Percentiles rank a stretch among this genome's conserved stretches.
phyloP scores from a whole-genome alignment of 2,888 invertebrate species.

The Pyrrhosoma nymphula region DNA sequence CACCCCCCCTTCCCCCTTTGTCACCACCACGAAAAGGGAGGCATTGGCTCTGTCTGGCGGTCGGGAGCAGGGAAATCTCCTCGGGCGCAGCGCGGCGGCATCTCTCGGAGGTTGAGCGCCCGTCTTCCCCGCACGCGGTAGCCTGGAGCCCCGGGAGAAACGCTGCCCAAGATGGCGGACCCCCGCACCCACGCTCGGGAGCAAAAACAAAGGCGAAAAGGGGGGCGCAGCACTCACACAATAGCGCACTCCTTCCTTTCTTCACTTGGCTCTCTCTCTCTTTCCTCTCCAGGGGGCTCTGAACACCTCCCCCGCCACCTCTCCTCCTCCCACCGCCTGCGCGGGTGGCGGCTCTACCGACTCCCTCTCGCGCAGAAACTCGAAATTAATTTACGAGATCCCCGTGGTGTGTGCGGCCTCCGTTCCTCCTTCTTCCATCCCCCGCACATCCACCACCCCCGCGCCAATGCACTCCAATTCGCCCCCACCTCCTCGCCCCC shows the following conservation, averaged over 20 bases:
- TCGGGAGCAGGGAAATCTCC: too few relatives aligned
- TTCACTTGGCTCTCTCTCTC: too few relatives aligned
- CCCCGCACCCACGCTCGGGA: neutral
- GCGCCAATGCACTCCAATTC: neutral
- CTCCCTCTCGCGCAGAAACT: conserved; percentile 36
- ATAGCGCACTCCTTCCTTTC: neutral
- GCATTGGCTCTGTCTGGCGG: too few relatives aligned
- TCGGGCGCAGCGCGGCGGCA: too few relatives aligned
- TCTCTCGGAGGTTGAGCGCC: too few relatives aligned
- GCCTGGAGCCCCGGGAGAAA: neutral
- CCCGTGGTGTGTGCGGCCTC: neutral
- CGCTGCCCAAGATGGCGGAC: conserved; percentile 30
- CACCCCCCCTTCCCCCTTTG: too few relatives aligned
- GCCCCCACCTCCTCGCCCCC: neutral
- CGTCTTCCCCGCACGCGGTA: too few relatives aligned
- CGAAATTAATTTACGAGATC: conserved; percentile 61
- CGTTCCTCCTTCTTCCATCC: neutral
- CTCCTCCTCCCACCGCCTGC: neutral
- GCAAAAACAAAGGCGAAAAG: neutral
- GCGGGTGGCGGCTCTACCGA: too few relatives aligned
- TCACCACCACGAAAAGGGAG: too few relatives aligned
- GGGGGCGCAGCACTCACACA: neutral
- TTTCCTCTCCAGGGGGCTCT: too few relatives aligned
- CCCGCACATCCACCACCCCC: too few relatives aligned
- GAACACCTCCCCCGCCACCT: too few relatives aligned